Percentiles rank a stretch among this genome's conserved stretches.
These are phyloP conservation scores for Rallus limicola DNA, from an alignment of 2,113 vertebrate species.

Conservation along the genomic window DNA sequence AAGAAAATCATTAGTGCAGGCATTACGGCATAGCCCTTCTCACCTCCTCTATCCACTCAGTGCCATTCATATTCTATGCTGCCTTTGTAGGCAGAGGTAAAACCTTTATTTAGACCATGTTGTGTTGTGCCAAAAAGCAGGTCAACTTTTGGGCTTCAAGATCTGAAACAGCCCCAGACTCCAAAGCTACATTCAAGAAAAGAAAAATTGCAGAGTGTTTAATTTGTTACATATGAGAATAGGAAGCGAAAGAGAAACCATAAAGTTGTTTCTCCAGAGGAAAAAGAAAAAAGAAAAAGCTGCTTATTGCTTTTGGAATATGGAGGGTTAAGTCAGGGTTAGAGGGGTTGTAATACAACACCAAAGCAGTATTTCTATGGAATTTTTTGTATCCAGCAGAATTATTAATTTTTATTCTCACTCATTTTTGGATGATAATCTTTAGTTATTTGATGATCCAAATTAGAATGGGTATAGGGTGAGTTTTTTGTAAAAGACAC, in stretches of 20 bases:
- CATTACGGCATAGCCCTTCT: not conserved
- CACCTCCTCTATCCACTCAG: not conserved
- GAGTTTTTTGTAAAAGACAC: not conserved
- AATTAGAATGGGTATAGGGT: not conserved
- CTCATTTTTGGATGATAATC: not conserved
- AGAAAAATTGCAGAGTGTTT: not conserved
- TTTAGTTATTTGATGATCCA: not conserved
- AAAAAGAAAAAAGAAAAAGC: not conserved
- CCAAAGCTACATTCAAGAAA: not conserved
- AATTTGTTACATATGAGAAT: not conserved
- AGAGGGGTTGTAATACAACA: not conserved
- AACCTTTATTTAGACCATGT: not conserved
- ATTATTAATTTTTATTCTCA: not conserved
- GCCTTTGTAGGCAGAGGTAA: not conserved
- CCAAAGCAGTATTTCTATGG: not conserved
- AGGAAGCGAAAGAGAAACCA: not conserved
- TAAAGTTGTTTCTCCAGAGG: not conserved
- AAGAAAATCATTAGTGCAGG: not conserved
- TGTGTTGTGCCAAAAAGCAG: not conserved
- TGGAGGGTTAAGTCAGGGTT: not conserved
- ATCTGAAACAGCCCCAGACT: not conserved
- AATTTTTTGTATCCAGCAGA: not conserved
- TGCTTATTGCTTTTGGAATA: not conserved
- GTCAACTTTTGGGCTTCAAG: not conserved
- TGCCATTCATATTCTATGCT: not conserved